phyloP scores from a whole-genome alignment of 92 coral and sea anemone species.

The Desmophyllum pertusum region DNA sequence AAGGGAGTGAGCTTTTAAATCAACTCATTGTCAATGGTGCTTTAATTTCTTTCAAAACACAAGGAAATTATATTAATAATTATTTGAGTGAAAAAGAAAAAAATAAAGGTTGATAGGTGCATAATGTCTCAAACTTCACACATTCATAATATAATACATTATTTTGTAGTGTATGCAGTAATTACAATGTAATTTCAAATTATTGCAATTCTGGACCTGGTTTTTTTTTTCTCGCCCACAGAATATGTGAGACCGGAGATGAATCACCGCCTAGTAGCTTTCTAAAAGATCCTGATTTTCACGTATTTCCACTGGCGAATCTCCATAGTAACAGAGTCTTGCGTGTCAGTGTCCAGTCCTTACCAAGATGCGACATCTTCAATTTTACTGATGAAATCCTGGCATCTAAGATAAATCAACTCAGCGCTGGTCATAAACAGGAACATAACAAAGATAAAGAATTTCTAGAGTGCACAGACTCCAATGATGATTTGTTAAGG shows the following conservation, averaged over 20 bases:
- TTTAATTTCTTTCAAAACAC: no score
- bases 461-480: neutral
- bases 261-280: constrained; percentile 39
- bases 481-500: constrained; percentile 23
- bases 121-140: no score
- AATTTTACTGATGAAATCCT: constrained; percentile 43
- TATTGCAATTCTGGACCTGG: no score
- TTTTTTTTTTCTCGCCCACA: constrained; percentile 3
- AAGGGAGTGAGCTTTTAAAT: no score
- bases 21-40: no score
- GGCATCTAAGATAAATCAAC: constrained; percentile 27
- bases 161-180: no score
- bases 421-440: neutral
- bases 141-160: no score
- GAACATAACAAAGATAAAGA: neutral
- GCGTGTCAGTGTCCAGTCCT: constrained; percentile 66
- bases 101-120: no score
- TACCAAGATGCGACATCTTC: constrained; percentile 70
- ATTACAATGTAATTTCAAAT: no score
- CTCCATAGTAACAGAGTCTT: constrained; percentile 54
- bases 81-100: no score
- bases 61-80: no score
- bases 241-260: constrained; percentile 23
- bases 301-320: constrained; percentile 75
- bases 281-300: constrained; percentile 62